phyloP scores from a whole-genome alignment of 2,888 invertebrate genomes.

The Panorpa germanica region DNA sequence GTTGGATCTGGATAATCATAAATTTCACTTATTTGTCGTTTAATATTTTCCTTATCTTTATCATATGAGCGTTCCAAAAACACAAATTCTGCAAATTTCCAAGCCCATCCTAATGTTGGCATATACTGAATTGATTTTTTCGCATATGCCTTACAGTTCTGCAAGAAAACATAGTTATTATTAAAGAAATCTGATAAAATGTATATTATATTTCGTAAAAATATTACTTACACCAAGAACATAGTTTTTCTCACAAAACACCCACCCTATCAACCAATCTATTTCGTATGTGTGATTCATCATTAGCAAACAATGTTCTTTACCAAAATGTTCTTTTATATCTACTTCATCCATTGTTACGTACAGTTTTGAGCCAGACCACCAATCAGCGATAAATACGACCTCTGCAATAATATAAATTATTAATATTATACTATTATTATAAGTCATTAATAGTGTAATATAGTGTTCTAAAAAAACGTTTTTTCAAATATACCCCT shows the following conservation, averaged over 20 bases:
- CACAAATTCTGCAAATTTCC: slow-evolving; percentile 89
- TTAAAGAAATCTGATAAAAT: slow-evolving; percentile 4
- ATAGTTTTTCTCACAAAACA: slow-evolving; percentile 60
- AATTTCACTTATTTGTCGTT: slow-evolving; percentile 59
- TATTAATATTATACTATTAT: slow-evolving; percentile 10
- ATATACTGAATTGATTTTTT: slow-evolving; percentile 82
- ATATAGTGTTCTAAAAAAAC: too few relatives aligned
- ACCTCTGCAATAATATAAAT: slow-evolving; percentile 44
- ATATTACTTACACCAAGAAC: slow-evolving; percentile 56
- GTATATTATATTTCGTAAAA: slow-evolving; percentile 4
- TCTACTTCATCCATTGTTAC: slow-evolving; percentile 64
- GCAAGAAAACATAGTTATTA: slow-evolving; percentile 19
- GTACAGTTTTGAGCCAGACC: slow-evolving; percentile 56
- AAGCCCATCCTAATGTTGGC: slow-evolving; percentile 89
- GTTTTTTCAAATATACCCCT: too few relatives aligned
- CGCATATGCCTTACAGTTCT: slow-evolving; percentile 89
- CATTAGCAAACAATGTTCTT: slow-evolving; percentile 74
- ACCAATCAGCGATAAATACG: slow-evolving; percentile 87
- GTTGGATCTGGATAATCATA: slow-evolving; percentile 79
- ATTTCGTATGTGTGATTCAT: slow-evolving; percentile 95
- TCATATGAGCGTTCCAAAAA: slow-evolving; percentile 85
- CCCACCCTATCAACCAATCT: slow-evolving; percentile 92
- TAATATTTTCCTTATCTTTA: slow-evolving; percentile 71
- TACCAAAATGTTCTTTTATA: slow-evolving; percentile 59
- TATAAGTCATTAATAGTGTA: not conserved